These are phyloP conservation scores for Leptatherina wallacei DNA, from an alignment of 2,797 vertebrate species.

Conservation along the genomic window DNA sequence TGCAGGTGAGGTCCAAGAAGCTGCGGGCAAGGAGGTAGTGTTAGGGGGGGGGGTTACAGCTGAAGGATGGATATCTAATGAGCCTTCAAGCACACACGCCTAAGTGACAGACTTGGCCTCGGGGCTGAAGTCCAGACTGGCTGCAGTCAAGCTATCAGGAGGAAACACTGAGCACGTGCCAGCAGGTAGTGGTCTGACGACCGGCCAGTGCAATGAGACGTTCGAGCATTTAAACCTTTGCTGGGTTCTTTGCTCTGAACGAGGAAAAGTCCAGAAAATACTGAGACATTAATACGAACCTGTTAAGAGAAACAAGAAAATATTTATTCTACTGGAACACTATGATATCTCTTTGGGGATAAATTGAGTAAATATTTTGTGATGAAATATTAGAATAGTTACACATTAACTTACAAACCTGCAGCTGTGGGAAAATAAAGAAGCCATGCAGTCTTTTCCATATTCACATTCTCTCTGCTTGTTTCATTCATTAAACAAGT, in stretches of 20 bases:
- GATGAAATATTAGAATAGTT: no score
- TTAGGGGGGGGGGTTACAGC: conserved; percentile 7
- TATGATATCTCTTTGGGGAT: neutral
- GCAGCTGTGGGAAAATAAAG: no score
- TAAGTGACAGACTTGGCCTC: conserved; percentile 61
- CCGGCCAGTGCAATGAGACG: neutral
- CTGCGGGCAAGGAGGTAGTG: conserved; percentile 13
- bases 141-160: conserved; percentile 20
- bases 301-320: neutral
- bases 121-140: conserved; percentile 37
- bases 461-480: neutral
- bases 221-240: no score
- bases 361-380: no score
- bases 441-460: neutral
- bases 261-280: neutral
- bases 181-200: conserved; percentile 23
- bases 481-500: neutral
- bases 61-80: conserved; percentile 70
- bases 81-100: conserved; percentile 50
- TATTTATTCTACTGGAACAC: neutral
- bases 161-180: conserved; percentile 43
- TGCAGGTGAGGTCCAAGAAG: conserved; percentile 67
- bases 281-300: neutral
- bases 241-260: neutral
- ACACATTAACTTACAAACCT: no score